Evolutionary conservation across 1,140 invertebrate genomes (phyloP).

Genomic region (Procambarus clarkii): DNA sequence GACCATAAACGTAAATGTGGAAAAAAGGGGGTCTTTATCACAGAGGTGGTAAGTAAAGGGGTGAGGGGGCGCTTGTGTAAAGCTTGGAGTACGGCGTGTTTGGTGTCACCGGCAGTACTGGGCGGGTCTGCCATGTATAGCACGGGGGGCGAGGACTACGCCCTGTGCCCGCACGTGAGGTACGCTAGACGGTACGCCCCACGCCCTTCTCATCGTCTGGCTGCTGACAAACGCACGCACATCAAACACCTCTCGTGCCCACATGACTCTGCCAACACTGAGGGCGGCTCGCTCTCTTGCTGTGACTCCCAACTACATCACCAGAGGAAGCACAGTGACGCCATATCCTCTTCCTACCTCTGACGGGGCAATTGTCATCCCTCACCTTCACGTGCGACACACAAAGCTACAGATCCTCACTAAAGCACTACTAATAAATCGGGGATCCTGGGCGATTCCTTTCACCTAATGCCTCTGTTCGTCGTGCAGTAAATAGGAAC

Average conservation of each 20-base stretch:
- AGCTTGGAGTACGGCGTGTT: background rate
- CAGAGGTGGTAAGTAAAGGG: background rate
- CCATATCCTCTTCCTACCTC: background rate
- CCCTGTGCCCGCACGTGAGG: conserved; percentile 3
- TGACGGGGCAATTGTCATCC: too few species aligned
- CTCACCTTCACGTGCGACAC: too few species aligned
- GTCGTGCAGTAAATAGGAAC: too few species aligned
- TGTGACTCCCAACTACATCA: background rate
- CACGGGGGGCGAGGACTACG: background rate
- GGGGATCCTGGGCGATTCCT: too few species aligned
- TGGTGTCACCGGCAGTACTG: background rate
- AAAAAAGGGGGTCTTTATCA: too few species aligned
- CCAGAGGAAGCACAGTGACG: background rate
- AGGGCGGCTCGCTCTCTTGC: background rate
- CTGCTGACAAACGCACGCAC: background rate
- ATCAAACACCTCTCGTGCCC: background rate
- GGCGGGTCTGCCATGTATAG: background rate
- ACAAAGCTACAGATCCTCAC: background rate
- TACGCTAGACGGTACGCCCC: background rate
- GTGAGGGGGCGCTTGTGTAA: background rate
- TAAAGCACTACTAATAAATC: too few species aligned
- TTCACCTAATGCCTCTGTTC: too few species aligned
- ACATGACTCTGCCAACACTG: background rate
- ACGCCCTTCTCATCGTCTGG: background rate
- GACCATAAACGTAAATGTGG: too few species aligned